Percentiles rank a stretch among this genome's conserved stretches.
phyloP scores from a whole-genome alignment of 1,140 invertebrate species.

The Cataglyphis hispanica region DNA sequence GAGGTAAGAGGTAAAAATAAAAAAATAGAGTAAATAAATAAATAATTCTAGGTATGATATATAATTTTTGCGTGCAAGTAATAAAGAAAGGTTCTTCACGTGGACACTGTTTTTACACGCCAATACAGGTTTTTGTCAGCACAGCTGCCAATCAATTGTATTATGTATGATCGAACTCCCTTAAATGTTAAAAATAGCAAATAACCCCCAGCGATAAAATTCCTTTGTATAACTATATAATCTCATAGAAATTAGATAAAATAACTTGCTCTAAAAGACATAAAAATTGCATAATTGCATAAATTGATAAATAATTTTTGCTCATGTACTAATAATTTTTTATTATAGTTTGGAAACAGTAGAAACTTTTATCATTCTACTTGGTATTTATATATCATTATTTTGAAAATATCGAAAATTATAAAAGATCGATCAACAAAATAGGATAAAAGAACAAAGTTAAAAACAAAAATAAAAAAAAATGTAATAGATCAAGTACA shows the following conservation, averaged over 20 bases:
- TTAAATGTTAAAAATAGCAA: conserved; percentile 37
- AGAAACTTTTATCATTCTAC: not conserved
- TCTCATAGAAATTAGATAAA: conserved; percentile 11
- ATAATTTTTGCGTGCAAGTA: not conserved
- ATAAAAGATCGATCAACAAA: conserved; percentile 43
- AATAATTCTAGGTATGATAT: not conserved
- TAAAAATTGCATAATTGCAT: conserved; percentile 1
- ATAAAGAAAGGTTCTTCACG: not conserved
- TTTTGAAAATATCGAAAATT: conserved; percentile 28
- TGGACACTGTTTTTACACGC: not conserved
- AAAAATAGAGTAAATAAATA: not conserved
- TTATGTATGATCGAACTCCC: conserved; percentile 37
- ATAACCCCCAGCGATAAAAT: not conserved
- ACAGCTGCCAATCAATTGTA: conserved; percentile 10
- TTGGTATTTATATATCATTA: not conserved
- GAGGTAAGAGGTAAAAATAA: not conserved
- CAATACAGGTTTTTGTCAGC: conserved; percentile 8
- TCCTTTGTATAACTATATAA: not conserved
- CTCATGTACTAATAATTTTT: not conserved
- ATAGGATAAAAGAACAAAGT: conserved; percentile 24
- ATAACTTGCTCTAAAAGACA: not conserved
- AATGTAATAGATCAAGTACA: not conserved
- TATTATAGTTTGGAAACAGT: not conserved
- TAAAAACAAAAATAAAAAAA: not conserved
- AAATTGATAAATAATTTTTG: not conserved